A percentile compares a stretch with the other conserved stretches of the same genome.
These are phyloP conservation scores for Globicephala melas DNA, from an alignment of 2,113 vertebrate species.

Conservation along the genomic window DNA sequence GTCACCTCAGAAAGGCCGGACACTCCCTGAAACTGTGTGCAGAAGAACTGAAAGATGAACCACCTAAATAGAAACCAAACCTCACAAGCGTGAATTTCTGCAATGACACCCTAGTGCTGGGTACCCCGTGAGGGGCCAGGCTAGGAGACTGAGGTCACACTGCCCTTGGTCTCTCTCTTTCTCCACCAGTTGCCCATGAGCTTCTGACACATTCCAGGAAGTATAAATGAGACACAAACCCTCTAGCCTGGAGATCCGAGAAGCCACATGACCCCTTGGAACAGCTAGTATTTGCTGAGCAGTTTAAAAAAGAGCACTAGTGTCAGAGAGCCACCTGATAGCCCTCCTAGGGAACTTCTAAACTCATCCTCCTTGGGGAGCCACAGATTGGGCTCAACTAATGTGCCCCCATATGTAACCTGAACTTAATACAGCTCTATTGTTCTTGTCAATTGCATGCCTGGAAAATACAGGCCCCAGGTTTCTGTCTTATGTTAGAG, in stretches of 20 bases:
- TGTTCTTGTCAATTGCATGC: background rate
- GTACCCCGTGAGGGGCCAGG: background rate
- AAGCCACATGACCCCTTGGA: background rate
- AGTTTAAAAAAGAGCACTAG: conserved; percentile 1
- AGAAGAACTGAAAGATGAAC: background rate
- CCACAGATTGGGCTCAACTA: background rate
- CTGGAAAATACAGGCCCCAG: background rate
- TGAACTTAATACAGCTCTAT: background rate
- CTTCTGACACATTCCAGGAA: conserved; percentile 50
- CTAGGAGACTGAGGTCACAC: background rate
- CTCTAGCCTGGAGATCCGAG: background rate
- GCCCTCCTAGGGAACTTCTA: background rate
- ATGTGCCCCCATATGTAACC: background rate
- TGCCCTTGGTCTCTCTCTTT: background rate
- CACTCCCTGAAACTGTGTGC: background rate
- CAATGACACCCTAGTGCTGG: background rate
- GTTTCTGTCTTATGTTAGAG: background rate
- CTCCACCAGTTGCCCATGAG: background rate
- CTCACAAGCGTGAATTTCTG: background rate
- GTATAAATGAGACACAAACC: background rate
- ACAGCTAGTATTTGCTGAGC: background rate
- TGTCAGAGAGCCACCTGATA: background rate
- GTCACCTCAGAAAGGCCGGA: background rate
- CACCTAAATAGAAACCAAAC: background rate
- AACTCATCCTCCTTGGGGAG: background rate